Evolutionary conservation across 2,113 vertebrate genomes (phyloP).

Genomic region (Daphoenositta chrysoptera): DNA sequence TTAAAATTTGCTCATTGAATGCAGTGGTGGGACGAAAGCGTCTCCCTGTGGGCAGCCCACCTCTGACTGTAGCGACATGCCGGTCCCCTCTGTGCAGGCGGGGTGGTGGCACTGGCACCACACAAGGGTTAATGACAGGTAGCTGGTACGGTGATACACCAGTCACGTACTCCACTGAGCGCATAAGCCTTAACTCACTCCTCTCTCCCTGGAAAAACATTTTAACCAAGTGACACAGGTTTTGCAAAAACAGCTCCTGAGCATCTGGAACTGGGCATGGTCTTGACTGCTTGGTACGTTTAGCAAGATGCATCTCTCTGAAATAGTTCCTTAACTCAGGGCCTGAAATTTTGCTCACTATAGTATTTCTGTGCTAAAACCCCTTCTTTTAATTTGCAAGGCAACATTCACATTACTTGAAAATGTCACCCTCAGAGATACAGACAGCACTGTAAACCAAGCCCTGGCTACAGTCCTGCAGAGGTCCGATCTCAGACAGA

Average conservation of each 20-base stretch:
- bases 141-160: conserved; percentile 76
- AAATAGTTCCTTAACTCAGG: background rate
- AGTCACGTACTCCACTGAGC: conserved; percentile 32
- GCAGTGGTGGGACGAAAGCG: conserved; percentile 74
- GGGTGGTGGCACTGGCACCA: conserved; percentile 77
- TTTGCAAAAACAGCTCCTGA: background rate
- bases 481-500: background rate
- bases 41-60: conserved; percentile 60
- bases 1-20: conserved; percentile 61
- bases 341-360: background rate
- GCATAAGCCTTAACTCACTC: conserved; percentile 52
- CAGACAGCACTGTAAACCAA: background rate
- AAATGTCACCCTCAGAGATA: background rate
- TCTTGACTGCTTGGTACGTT: background rate
- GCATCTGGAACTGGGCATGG: rapidly evolving
- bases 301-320: background rate
- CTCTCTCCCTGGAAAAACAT: conserved; percentile 74
- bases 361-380: background rate
- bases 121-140: conserved; percentile 74
- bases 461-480: background rate
- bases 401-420: background rate
- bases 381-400: background rate
- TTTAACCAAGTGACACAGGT: background rate
- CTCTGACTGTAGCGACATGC: background rate
- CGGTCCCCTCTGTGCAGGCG: conserved; percentile 50